Evolutionary conservation across 2,797 vertebrate genomes (phyloP).

Genomic region (Champsocephalus esox): DNA sequence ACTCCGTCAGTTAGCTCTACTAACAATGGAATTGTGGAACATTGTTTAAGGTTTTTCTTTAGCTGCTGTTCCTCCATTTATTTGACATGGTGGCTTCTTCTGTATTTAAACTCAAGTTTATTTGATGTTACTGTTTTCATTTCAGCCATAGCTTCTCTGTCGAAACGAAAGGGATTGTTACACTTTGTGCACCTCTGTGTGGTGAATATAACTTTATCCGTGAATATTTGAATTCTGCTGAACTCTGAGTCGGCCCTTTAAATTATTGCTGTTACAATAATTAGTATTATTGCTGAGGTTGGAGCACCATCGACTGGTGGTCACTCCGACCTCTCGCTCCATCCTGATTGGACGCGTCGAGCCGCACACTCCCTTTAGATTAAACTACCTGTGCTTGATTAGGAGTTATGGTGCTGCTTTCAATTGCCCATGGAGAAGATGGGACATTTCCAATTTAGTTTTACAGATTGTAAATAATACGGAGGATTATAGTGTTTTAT

Average conservation of each 20-base stretch:
- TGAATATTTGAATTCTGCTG: conserved; percentile 39
- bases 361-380: neutral
- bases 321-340: conserved; percentile 11
- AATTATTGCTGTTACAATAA: conserved; percentile 43
- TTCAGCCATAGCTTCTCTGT: conserved; percentile 42
- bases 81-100: neutral
- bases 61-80: conserved; percentile 1
- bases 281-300: conserved; percentile 13
- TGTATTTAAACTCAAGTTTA: conserved; percentile 17
- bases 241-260: conserved; percentile 45
- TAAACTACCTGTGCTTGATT: neutral
- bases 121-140: conserved; percentile 37
- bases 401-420: conserved; percentile 26
- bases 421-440: neutral
- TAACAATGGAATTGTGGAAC: neutral
- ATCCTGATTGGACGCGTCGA: conserved; percentile 8
- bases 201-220: conserved; percentile 40
- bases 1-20: conserved; percentile 14
- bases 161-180: conserved; percentile 60
- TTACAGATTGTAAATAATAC: conserved; percentile 21
- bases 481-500: neutral
- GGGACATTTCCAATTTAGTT: neutral
- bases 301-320: conserved; percentile 26
- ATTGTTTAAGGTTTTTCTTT: conserved; percentile 7
- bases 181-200: conserved; percentile 9